Base-by-base conservation (phyloP, 2,888 invertebrate genomes). In the Palloptera scutellata region DNA sequence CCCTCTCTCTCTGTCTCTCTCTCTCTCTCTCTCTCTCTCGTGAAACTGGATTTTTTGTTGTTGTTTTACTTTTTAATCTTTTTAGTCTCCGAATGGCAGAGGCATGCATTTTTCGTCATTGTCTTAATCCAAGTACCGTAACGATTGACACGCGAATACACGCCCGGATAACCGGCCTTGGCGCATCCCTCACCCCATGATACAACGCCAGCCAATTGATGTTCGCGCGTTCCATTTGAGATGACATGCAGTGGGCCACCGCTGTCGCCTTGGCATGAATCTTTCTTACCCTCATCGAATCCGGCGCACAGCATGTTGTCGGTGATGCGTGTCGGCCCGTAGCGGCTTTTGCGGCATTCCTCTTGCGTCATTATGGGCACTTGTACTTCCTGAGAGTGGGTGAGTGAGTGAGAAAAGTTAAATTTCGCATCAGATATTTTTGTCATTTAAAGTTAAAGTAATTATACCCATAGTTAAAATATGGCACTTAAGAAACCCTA, bases 61-160 rank as follows among this genome's bases (percentile, higher is more conserved):
- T 20, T 40, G 12, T 40, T 63, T 20, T 48, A 70, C 68, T 79
- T 81, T 68, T 82, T 81, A 71, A 83, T 82, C 73, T 82, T 84
- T 74, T 84, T 83, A 52, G 80, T 78, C 71, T 82, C 84, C 52
- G 80, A 78, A 61, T 78, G 85, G 83, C 92, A 92, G 77, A 89
- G 88, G 80, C 92, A 92, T 11, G 90, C 89, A 74, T 91, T 91
- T 66, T 83, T 83, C 12, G 92, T 91, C 79, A 91, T 89, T 62
- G 87, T 87, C 75, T 87, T 86, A 60, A 92, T 88, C 92, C 92
- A 92, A 10, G 89, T 83, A 69, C 81, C 81, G 69, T 91, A 95
- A 71, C 94, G 88, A 84, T 93, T 94, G 40, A 93, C 93, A 62
- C 94, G 86, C 0, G 91, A 88, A 84, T 95, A 95, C 11, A 95